Evolutionary conservation across 2,113 vertebrate genomes (phyloP).

Genomic region (Corynorhinus townsendii): DNA sequence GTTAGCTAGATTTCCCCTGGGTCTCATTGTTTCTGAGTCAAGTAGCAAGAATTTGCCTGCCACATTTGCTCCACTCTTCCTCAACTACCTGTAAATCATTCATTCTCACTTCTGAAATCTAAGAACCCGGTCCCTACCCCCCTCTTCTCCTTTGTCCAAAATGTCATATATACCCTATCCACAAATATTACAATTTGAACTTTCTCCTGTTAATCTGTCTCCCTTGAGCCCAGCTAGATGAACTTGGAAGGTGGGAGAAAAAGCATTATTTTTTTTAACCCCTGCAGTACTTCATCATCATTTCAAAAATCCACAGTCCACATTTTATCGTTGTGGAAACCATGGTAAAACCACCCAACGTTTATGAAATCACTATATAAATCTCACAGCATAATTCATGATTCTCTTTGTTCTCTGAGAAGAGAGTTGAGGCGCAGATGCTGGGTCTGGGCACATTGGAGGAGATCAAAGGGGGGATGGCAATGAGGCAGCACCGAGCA

Average conservation of each 20-base stretch:
- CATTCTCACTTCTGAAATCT: neutral
- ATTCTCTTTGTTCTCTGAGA: neutral
- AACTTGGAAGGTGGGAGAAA: neutral
- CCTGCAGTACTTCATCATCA: neutral
- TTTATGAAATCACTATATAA: neutral
- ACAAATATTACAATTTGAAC: neutral
- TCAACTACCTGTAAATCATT: neutral
- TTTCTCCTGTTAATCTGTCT: neutral
- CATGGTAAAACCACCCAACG: neutral
- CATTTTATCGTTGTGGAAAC: neutral
- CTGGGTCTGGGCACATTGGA: neutral
- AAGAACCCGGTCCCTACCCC: neutral
- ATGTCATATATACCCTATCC: neutral
- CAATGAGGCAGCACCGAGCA: neutral
- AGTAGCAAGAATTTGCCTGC: neutral
- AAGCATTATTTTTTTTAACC: neutral
- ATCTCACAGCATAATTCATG: neutral
- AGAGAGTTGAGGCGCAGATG: neutral
- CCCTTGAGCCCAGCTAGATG: neutral
- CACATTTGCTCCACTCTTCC: neutral
- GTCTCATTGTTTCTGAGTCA: neutral
- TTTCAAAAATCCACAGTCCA: conserved; percentile 10
- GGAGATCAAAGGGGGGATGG: neutral
- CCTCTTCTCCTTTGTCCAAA: neutral
- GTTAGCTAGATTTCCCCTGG: neutral